Evolutionary conservation across 2,888 invertebrate genomes (phyloP), one percentile per base, ranked within the genome.

Genomic region (Euzetes globulus): DNA sequence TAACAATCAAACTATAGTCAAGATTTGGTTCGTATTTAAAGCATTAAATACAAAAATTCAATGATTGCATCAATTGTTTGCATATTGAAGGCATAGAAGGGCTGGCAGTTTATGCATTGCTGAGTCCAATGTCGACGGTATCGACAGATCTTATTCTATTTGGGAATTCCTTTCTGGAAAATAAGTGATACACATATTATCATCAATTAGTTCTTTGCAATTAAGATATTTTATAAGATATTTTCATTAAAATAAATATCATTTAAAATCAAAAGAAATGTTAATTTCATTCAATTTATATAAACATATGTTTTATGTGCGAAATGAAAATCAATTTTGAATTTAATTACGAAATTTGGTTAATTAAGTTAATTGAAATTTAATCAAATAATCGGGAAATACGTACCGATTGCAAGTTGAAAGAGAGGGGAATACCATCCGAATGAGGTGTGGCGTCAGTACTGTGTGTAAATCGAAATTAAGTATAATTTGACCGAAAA

Each of bases 121-220:
- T 47, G 70, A 70, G 70, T 70, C 70, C 41, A 70, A 13, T 70
- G 70, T 47, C 70, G 70, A 70, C 70, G 70, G 45, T 47, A 70
- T 70, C 70, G 70, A 70, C 70, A 70, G 70, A 22, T 19, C 47
- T 70, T 70, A 70, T 70, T 68, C 47, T 47, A 45, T 45, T 70
- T 70, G 70, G 70, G 37, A 27, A 70, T 70, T 70, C 70, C 70
- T 70, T 70, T 70, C 47, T 70, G 70, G 47, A 70, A 70, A 70
- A 70, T 47, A 47, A 70, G 25, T 70, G 33, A 68, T 37, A 47
- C 45, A 70, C 22, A 58, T 58, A 58, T 58, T 58, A 58, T 58
- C 58, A 58, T 58, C 58, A 58, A 58, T 58, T 58, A 58, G 58
- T 58, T 58, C 29, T 58, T 50, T 58, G 58, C 27, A 41, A 29